phyloP scores from a whole-genome alignment of 2,797 vertebrate species.

The Oreochromis grahami region DNA sequence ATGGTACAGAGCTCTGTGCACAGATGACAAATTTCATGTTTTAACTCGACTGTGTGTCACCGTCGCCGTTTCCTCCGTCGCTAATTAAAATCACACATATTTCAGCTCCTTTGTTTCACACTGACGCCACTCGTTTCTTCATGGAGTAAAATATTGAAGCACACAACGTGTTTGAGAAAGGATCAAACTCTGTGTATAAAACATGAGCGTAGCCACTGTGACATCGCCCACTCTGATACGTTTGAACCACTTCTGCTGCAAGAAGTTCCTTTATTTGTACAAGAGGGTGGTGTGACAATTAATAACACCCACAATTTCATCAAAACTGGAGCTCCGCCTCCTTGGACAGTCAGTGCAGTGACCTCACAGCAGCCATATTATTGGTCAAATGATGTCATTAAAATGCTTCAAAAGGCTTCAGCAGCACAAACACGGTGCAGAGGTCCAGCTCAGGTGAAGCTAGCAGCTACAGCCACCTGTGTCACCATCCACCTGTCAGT shows the following conservation, averaged over 20 bases:
- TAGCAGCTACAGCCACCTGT: not conserved
- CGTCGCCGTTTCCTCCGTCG: not conserved
- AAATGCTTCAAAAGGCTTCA: accelerated
- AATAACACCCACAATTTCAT: not conserved
- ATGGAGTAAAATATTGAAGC: accelerated
- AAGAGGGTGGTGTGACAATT: not conserved
- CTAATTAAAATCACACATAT: accelerated
- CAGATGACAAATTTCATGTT: too few species aligned
- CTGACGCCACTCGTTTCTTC: accelerated
- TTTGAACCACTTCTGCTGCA: not conserved
- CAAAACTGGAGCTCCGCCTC: not conserved
- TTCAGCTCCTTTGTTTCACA: not conserved
- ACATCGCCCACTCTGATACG: not conserved
- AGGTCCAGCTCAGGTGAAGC: accelerated
- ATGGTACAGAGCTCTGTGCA: not conserved
- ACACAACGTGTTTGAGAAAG: not conserved
- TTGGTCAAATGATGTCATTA: not conserved
- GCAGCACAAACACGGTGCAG: not conserved
- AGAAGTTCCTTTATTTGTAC: not conserved
- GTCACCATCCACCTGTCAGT: not conserved
- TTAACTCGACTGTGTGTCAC: too few species aligned
- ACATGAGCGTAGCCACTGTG: not conserved
- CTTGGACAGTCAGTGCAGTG: accelerated
- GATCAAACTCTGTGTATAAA: not conserved
- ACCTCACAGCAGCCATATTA: not conserved